Base-by-base conservation (phyloP, 2,113 vertebrate species). In the Platichthys stellatus region DNA sequence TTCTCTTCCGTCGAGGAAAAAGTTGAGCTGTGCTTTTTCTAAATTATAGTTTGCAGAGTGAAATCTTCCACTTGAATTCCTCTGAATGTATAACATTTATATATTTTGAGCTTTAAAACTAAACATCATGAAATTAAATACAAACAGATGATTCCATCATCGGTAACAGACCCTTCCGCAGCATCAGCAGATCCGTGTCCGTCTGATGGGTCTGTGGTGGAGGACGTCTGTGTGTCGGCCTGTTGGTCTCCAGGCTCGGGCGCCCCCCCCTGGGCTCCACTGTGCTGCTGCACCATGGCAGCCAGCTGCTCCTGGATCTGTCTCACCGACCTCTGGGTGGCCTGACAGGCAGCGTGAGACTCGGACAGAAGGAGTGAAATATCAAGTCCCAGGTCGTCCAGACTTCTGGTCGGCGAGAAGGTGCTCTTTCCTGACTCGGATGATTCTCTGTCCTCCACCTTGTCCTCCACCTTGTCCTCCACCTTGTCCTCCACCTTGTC, bases 211-310 rank as follows among this genome's bases (percentile, higher is more conserved):
- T 57, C 63, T 18, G 12, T 6, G 18, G 26, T 4, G 53, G 21
- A 5, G 74, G 49, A 18, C 72, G 28, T 18, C 28, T 38, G 15
- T 20, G 26, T 5, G 31, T 51, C 47, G 60, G 17, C 43, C 14
- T 54, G 31, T 7, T 18, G 2, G 17, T 51, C 49, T 17, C 7
- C 49, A 20, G 49, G 7, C 49, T 4, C 38, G 11, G 3, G 67
- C 69, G 35, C 72, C 17, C 51, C 70, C 51, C 58, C 70, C 73
- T 74, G 80, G 1, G 79, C 86, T 71, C 88, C 86, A 65, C 72
- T 51, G 90, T 99, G 97, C 80, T 93, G 94, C 64, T 76, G 92
- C 82, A 99, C 94, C 94, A 99, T 90, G 74, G 89, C 78, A 5
- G 93, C 69, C 79, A 99, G 90, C 31, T 86, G 94, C 72, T 94